Percentiles rank a stretch among this genome's conserved stretches.
phyloP scores from a whole-genome alignment of 2,888 invertebrate genomes.

The Venusia cambrica region DNA sequence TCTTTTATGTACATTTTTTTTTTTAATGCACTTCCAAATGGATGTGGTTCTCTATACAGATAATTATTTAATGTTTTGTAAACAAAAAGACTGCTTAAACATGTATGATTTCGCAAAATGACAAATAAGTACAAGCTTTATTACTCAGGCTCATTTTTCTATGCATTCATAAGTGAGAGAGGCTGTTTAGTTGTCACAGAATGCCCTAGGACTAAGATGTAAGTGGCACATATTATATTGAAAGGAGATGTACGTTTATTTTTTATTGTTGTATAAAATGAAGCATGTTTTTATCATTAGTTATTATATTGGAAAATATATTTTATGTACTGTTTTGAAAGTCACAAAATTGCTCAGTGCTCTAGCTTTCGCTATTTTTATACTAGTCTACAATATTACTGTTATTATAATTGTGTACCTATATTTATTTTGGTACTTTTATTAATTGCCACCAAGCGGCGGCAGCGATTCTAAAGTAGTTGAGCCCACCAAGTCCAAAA shows the following conservation, averaged over 20 bases:
- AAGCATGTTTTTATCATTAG: constrained; percentile 30
- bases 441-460: too few species aligned
- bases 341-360: constrained; percentile 76
- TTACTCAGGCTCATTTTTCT: too few species aligned
- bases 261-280: constrained; percentile 28
- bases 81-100: too few species aligned
- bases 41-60: too few species aligned
- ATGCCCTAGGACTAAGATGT: constrained; percentile 3
- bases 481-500: too few species aligned
- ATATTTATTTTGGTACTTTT: constrained; percentile 40
- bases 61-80: too few species aligned
- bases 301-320: constrained; percentile 33
- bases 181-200: constrained; percentile 6
- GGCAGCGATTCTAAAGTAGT: too few species aligned
- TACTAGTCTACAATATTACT: constrained; percentile 73
- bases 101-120: too few species aligned
- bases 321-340: constrained; percentile 20
- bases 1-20: too few species aligned
- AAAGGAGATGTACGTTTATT: constrained; percentile 13
- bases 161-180: too few species aligned
- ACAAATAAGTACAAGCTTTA: too few species aligned
- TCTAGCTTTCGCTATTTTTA: constrained; percentile 74
- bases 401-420: constrained; percentile 69
- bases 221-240: constrained; percentile 20
- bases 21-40: too few species aligned